Percentiles rank a stretch among this genome's conserved stretches.
These are phyloP conservation scores for Drosophila lutescens DNA, from an alignment of 2,888 invertebrate species.

Conservation along the genomic window DNA sequence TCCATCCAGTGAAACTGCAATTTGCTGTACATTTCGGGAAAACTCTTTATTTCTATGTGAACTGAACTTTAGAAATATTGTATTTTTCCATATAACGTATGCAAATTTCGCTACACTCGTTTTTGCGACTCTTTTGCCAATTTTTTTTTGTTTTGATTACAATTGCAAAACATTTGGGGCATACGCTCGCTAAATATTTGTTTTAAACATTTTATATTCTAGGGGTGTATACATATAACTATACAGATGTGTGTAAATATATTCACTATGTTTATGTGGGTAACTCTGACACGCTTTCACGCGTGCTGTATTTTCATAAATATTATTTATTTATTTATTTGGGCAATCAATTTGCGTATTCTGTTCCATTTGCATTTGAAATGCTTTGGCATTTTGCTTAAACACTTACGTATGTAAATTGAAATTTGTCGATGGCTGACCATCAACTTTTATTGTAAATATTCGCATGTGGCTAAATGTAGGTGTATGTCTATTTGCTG, in stretches of 20 bases:
- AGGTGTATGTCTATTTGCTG: constrained; percentile 12
- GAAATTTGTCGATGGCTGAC: constrained; percentile 40
- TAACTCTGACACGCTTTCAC: constrained; percentile 48
- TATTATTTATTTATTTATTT: constrained; percentile 55
- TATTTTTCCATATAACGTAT: constrained; percentile 55
- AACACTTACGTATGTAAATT: constrained; percentile 74
- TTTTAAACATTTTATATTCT: constrained; percentile 50
- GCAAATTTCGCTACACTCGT: constrained; percentile 40
- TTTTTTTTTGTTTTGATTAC: constrained; percentile 25
- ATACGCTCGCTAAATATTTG: constrained; percentile 55
- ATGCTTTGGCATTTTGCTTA: constrained; percentile 72
- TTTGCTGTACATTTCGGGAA: constrained; percentile 23
- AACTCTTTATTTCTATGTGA: constrained; percentile 41
- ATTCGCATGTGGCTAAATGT: constrained; percentile 40
- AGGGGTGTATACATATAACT: constrained; percentile 36
- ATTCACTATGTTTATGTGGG: constrained; percentile 32
- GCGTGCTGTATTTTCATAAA: constrained; percentile 47
- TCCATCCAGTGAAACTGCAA: not conserved
- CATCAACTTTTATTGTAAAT: constrained; percentile 38
- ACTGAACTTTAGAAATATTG: constrained; percentile 60
- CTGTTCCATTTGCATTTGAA: constrained; percentile 61
- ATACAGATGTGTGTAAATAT: constrained; percentile 34
- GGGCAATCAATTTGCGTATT: constrained; percentile 51
- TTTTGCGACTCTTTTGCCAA: constrained; percentile 25
- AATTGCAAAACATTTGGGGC: constrained; percentile 43